Conservation (phyloP, 1,140 invertebrate species). For the Limonius californicus region DNA sequence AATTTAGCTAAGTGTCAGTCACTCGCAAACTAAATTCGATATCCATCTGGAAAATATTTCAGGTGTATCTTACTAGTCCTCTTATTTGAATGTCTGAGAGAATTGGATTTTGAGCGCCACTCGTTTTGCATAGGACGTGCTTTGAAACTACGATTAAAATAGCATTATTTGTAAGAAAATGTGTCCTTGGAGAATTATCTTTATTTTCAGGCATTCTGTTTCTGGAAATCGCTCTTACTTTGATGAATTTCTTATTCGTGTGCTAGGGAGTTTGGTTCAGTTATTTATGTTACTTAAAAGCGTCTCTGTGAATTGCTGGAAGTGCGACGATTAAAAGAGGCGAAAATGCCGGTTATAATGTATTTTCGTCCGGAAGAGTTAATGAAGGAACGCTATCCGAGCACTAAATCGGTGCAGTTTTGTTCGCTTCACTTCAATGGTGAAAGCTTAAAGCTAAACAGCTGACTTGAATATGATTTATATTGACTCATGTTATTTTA, state of each 20-base stretch:
- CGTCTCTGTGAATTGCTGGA: neutral
- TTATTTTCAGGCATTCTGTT: neutral
- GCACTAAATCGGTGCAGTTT: slow-evolving; percentile 31
- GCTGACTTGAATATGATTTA: slow-evolving; percentile 39
- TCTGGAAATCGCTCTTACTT: too few relatives aligned
- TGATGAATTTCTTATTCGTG: too few relatives aligned
- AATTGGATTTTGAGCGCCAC: neutral
- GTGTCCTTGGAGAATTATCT: neutral
- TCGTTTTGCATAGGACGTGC: neutral
- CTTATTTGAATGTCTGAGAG: neutral
- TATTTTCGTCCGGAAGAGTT: slow-evolving; percentile 33
- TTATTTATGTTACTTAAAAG: neutral
- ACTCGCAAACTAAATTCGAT: neutral
- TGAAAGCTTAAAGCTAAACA: slow-evolving; percentile 35
- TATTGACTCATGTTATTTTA: slow-evolving; percentile 33
- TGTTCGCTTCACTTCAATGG: slow-evolving; percentile 33
- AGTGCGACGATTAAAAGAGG: neutral
- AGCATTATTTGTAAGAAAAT: neutral
- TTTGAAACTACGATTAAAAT: neutral
- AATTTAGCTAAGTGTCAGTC: slow-evolving; percentile 2
- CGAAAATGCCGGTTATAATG: slow-evolving; percentile 16
- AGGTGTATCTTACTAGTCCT: neutral
- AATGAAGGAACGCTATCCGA: slow-evolving; percentile 36
- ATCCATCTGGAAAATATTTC: neutral
- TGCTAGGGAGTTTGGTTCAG: too few relatives aligned